A percentile compares a stretch with the other conserved stretches of the same genome.
Conservation (phyloP, 2,888 invertebrate species). For the Diarsia brunnea region DNA sequence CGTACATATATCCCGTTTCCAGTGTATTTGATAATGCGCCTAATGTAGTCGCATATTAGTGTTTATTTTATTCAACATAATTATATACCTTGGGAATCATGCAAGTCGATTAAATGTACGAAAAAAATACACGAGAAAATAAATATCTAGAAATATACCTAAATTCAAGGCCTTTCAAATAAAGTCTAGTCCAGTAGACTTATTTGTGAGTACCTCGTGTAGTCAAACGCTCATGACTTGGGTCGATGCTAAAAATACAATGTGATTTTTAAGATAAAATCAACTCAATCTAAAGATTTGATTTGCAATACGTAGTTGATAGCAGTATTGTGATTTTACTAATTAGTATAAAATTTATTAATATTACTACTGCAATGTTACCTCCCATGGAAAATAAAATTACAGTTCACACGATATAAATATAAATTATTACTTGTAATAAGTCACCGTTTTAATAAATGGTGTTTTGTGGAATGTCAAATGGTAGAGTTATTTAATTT, state of each 20-base stretch:
- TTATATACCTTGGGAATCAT: neutral
- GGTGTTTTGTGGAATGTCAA: conserved; percentile 30
- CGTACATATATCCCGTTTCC: too few species aligned
- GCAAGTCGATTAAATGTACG: too few species aligned
- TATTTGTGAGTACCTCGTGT: neutral
- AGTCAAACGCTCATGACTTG: conserved; percentile 65
- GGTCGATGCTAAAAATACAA: conserved; percentile 76
- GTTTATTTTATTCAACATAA: neutral
- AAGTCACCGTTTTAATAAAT: conserved; percentile 35
- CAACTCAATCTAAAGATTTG: conserved; percentile 86
- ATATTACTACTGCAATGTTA: conserved; percentile 65
- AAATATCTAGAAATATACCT: too few species aligned
- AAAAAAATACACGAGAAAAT: too few species aligned
- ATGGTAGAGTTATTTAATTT: conserved; percentile 22
- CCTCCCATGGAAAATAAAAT: conserved; percentile 54
- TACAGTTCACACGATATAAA: conserved; percentile 47
- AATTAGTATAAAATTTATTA: conserved; percentile 82
- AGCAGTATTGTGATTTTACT: conserved; percentile 73
- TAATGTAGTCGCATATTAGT: neutral
- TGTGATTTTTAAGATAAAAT: conserved; percentile 85
- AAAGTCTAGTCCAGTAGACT: neutral
- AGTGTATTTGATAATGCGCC: too few species aligned
- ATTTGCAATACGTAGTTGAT: conserved; percentile 82
- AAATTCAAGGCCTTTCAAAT: too few species aligned
- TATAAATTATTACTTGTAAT: conserved; percentile 25